Conservation (phyloP, 2,888 invertebrate genomes). For the Amiota mariae region DNA sequence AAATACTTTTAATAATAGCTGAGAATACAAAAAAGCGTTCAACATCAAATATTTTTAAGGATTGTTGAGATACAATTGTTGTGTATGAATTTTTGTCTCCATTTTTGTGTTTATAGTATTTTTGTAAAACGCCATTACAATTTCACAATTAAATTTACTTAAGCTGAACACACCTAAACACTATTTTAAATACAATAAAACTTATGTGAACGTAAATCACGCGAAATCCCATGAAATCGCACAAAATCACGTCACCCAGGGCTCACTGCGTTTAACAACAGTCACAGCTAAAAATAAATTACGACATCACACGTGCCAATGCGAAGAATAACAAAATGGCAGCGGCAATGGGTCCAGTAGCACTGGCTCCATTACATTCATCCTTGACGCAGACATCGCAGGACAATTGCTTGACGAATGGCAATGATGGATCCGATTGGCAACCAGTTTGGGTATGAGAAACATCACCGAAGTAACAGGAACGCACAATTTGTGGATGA, state of each 20-base stretch:
- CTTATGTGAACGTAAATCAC: background rate
- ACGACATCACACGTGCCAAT: constrained; percentile 66
- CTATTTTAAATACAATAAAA: constrained; percentile 2
- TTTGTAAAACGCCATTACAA: too few species aligned
- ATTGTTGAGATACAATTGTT: too few species aligned
- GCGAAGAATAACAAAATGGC: constrained; percentile 65
- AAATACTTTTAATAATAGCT: too few species aligned
- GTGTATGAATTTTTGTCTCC: too few species aligned
- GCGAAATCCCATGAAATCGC: background rate
- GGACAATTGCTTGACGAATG: constrained; percentile 61
- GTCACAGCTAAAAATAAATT: constrained; percentile 40
- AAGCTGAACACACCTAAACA: constrained; percentile 5
- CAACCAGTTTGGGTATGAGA: constrained; percentile 62
- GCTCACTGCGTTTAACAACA: background rate
- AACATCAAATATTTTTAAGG: too few species aligned
- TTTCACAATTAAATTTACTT: background rate
- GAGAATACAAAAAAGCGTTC: too few species aligned
- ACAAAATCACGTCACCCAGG: background rate
- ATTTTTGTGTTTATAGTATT: too few species aligned
- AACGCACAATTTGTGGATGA: constrained; percentile 51
- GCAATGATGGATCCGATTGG: constrained; percentile 59
- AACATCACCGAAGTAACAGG: constrained; percentile 69
- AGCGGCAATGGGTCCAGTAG: constrained; percentile 58
- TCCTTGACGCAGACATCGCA: constrained; percentile 68
- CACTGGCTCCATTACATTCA: constrained; percentile 65